These are phyloP conservation scores for Clistopyga incitator DNA, from an alignment of 2,888 invertebrate genomes.

Conservation along the genomic window DNA sequence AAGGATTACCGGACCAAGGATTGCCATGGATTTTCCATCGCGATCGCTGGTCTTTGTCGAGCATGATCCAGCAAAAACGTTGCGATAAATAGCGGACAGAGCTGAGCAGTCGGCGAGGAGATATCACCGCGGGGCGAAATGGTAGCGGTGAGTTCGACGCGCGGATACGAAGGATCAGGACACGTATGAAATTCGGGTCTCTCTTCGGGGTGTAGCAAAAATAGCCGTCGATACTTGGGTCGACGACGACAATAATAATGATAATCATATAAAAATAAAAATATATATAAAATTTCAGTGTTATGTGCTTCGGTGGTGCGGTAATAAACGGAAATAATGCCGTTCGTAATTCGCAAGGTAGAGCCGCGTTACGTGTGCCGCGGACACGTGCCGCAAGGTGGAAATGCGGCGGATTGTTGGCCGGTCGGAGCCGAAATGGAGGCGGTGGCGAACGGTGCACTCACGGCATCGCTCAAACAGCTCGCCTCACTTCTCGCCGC, in stretches of 20 bases:
- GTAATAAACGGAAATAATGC: slow-evolving; percentile 86
- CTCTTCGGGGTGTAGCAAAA: slow-evolving; percentile 1
- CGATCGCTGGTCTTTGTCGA: background rate
- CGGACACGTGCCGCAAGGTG: slow-evolving; percentile 91
- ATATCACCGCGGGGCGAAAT: background rate
- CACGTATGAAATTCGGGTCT: background rate
- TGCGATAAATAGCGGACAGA: slow-evolving; percentile 11
- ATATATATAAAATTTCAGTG: slow-evolving; percentile 57
- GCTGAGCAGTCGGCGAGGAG: background rate
- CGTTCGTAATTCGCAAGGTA: slow-evolving; percentile 94
- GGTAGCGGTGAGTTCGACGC: slow-evolving; percentile 64
- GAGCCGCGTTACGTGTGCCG: slow-evolving; percentile 92
- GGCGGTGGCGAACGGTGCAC: slow-evolving; percentile 94
- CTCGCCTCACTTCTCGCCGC: slow-evolving; percentile 93
- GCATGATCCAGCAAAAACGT: slow-evolving; percentile 19
- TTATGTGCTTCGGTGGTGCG: slow-evolving; percentile 66
- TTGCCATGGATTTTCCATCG: slow-evolving; percentile 30
- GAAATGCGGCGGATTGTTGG: slow-evolving; percentile 92
- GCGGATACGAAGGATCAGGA: slow-evolving; percentile 48
- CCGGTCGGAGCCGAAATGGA: slow-evolving; percentile 93
- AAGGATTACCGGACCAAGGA: slow-evolving; percentile 26
- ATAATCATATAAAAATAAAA: slow-evolving; percentile 9
- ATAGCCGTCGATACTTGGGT: slow-evolving; percentile 7
- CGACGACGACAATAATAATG: slow-evolving; percentile 3
- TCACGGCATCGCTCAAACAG: slow-evolving; percentile 93